These are phyloP conservation scores for Coregonus suidteri DNA, from an alignment of 2,797 vertebrate genomes.

Conservation along the genomic window DNA sequence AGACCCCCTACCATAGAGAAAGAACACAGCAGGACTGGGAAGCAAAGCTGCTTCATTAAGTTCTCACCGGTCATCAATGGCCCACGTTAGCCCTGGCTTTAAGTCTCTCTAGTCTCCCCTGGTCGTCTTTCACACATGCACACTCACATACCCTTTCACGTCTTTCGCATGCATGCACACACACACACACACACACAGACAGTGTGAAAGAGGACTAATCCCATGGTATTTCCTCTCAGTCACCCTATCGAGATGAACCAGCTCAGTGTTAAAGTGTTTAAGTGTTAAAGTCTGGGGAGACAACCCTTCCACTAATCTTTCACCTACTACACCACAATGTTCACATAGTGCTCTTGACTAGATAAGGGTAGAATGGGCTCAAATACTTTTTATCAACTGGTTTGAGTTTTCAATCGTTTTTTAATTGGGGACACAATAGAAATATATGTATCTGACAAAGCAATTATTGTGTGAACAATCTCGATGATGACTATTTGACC, in stretches of 20 bases:
- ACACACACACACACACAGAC: constrained; percentile 26
- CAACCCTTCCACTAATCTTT: constrained; percentile 20
- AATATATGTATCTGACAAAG: no score
- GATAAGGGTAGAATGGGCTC: no score
- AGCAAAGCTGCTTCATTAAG: constrained; percentile 68
- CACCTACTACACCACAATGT: background rate
- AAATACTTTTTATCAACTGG: no score
- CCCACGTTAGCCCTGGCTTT: constrained; percentile 34
- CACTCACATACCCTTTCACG: background rate
- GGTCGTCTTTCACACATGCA: constrained; percentile 12
- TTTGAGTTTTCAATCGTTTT: no score
- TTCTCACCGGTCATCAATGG: constrained; percentile 67
- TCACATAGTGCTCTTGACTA: background rate
- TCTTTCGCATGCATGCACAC: constrained; percentile 7
- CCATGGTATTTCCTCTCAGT: constrained; percentile 62
- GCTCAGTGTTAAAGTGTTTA: constrained; percentile 34
- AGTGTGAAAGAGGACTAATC: constrained; percentile 47
- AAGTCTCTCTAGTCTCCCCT: constrained; percentile 39
- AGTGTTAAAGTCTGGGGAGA: constrained; percentile 7
- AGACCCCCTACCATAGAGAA: constrained; percentile 18
- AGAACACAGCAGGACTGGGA: constrained; percentile 51
- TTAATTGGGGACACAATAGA: no score
- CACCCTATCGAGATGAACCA: constrained; percentile 51
- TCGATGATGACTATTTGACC: background rate
- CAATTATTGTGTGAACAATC: background rate